Evolutionary conservation across 2,797 vertebrate genomes (phyloP).

Genomic region (Hydrocynus forskahlii): DNA sequence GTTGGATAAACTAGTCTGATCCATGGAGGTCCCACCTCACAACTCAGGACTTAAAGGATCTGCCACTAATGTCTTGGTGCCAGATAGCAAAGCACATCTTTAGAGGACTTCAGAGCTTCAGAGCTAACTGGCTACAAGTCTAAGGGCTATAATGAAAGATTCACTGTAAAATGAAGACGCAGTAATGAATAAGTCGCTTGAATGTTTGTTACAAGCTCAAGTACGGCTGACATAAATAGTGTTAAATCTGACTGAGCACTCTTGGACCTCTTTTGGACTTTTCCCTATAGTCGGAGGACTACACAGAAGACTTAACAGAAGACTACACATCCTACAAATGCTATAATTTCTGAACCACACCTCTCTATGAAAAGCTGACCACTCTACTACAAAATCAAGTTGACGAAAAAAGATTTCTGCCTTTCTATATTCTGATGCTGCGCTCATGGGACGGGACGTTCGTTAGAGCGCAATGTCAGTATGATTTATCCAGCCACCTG

Average conservation of each 20-base stretch:
- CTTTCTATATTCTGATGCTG: slow-evolving; percentile 31
- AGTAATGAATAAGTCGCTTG: too few species aligned
- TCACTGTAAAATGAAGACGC: too few species aligned
- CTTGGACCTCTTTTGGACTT: not conserved
- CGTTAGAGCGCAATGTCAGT: slow-evolving; percentile 40
- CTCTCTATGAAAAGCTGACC: slow-evolving; percentile 11
- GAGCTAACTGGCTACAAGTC: too few species aligned
- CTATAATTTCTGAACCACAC: not conserved
- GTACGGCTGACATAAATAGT: not conserved
- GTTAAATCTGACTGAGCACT: not conserved
- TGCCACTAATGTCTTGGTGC: too few species aligned
- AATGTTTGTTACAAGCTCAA: not conserved
- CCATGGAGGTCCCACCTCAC: too few species aligned
- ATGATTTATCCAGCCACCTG: slow-evolving; percentile 52
- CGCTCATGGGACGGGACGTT: slow-evolving; percentile 18
- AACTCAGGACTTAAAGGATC: too few species aligned
- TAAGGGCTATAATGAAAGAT: too few species aligned
- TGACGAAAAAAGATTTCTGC: not conserved
- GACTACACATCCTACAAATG: not conserved
- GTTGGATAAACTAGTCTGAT: too few species aligned
- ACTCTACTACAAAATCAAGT: slow-evolving; percentile 7
- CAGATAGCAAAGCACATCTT: too few species aligned
- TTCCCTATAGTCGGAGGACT: not conserved
- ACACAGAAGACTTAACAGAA: not conserved
- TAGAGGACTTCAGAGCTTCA: too few species aligned